Conservation (phyloP, 2,888 invertebrate species). For the Lasioglossum lativentre region DNA sequence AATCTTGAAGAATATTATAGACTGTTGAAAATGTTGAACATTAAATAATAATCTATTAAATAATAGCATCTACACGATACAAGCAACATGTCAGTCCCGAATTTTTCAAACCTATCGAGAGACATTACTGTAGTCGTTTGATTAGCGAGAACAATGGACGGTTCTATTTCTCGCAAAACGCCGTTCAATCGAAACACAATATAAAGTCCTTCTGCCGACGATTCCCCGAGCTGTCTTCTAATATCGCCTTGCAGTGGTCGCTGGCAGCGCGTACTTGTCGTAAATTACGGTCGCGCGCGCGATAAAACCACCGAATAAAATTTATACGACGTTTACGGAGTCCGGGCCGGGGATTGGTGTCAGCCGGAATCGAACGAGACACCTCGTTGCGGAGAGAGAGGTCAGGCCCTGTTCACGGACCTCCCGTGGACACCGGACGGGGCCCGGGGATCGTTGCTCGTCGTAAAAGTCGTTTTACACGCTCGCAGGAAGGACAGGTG, state of each 20-base stretch:
- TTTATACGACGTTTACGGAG: constrained; percentile 83
- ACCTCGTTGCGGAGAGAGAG: constrained; percentile 78
- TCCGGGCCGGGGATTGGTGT: constrained; percentile 79
- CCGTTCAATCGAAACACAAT: background rate
- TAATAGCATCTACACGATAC: too few relatives aligned
- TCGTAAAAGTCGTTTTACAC: constrained; percentile 83
- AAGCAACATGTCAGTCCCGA: too few relatives aligned
- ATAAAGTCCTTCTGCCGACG: background rate
- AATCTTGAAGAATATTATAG: too few relatives aligned
- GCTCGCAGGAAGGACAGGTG: constrained; percentile 73
- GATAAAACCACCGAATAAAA: constrained; percentile 82
- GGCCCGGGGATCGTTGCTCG: constrained; percentile 70
- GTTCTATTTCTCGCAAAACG: background rate
- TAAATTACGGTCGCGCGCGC: constrained; percentile 78
- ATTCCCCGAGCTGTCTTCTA: background rate
- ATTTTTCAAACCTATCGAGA: too few relatives aligned
- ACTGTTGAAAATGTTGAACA: too few relatives aligned
- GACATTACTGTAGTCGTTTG: too few relatives aligned
- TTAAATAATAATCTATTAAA: too few relatives aligned
- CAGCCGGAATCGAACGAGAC: constrained; percentile 82
- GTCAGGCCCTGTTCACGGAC: constrained; percentile 75
- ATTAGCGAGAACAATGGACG: background rate
- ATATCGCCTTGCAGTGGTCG: background rate
- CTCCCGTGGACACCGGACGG: constrained; percentile 73
- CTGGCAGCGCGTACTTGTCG: constrained; percentile 58